Conservation (phyloP, 2,888 invertebrate species). For the Acrobasis consociella region DNA sequence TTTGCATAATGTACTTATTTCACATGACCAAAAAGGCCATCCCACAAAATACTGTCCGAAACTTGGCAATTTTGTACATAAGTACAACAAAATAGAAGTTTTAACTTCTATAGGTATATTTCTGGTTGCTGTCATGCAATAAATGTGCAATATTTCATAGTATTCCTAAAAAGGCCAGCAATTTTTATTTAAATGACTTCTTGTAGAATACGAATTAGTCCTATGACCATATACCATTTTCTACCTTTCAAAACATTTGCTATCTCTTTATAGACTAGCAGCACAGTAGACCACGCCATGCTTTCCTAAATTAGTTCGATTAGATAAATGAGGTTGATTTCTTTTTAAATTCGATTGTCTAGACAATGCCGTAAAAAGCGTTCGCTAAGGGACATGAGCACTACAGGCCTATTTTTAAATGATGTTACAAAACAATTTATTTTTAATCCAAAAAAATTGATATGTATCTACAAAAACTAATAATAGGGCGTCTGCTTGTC, state of each 20-base stretch:
- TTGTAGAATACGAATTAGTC: not conserved
- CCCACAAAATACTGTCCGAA: not conserved
- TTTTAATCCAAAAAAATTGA: too few relatives aligned
- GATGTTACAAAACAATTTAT: too few relatives aligned
- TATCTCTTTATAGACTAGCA: constrained; percentile 49
- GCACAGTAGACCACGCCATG: constrained; percentile 70
- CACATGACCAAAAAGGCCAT: constrained; percentile 4
- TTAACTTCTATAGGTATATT: too few relatives aligned
- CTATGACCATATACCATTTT: constrained; percentile 24
- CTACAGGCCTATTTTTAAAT: too few relatives aligned
- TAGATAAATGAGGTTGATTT: constrained; percentile 41
- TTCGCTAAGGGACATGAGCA: too few relatives aligned
- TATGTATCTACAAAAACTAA: too few relatives aligned
- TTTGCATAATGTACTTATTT: not conserved
- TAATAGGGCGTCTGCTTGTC: too few relatives aligned
- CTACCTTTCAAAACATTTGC: constrained; percentile 36
- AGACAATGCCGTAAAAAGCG: too few relatives aligned
- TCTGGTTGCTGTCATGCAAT: not conserved
- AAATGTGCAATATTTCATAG: too few relatives aligned
- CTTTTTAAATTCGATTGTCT: too few relatives aligned
- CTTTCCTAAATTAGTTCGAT: constrained; percentile 61
- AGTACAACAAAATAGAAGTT: not conserved
- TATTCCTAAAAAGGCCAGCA: constrained; percentile 1
- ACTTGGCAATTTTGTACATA: not conserved
- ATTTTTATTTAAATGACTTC: not conserved